A percentile compares a stretch with the other conserved stretches of the same genome.
phyloP scores from a whole-genome alignment of 1,140 invertebrate species.

The Aphelinus atriplicis region DNA sequence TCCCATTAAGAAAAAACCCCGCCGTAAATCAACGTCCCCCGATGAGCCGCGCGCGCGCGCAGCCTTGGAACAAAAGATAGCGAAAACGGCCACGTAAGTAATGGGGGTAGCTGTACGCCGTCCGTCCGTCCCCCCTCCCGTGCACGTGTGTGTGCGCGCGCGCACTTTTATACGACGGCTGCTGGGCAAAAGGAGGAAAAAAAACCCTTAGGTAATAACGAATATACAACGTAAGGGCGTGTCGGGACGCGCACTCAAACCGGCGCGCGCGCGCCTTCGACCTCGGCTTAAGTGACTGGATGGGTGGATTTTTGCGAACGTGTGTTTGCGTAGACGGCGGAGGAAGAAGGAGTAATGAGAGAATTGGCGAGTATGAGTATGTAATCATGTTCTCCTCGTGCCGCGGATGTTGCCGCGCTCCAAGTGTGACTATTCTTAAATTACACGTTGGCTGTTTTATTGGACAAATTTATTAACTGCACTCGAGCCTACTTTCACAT shows the following conservation, averaged over 20 bases:
- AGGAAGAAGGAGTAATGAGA: background rate
- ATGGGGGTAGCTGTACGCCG: background rate
- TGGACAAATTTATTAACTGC: background rate
- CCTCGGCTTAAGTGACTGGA: background rate
- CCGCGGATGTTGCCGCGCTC: too few relatives aligned
- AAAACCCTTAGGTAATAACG: slow-evolving; percentile 57
- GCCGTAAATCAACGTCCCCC: slow-evolving; percentile 25
- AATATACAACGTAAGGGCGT: slow-evolving; percentile 60
- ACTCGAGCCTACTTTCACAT: too few relatives aligned
- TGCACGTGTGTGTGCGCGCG: background rate
- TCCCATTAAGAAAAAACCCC: slow-evolving; percentile 27
- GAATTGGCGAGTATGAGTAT: background rate
- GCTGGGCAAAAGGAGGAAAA: background rate
- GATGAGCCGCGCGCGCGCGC: background rate
- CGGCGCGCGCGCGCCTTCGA: background rate
- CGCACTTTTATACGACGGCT: too few relatives aligned
- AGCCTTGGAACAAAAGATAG: slow-evolving; percentile 25
- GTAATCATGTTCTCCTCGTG: background rate
- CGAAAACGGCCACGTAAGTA: slow-evolving; percentile 29
- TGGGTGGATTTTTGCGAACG: background rate
- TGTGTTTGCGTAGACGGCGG: slow-evolving; percentile 8
- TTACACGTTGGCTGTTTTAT: too few relatives aligned
- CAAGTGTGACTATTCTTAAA: too few relatives aligned
- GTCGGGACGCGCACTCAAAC: slow-evolving; percentile 25
- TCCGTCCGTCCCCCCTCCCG: background rate